A percentile compares a stretch with the other conserved stretches of the same genome.
Conservation (phyloP, 2,797 vertebrate genomes). For the Botia almorhae region DNA sequence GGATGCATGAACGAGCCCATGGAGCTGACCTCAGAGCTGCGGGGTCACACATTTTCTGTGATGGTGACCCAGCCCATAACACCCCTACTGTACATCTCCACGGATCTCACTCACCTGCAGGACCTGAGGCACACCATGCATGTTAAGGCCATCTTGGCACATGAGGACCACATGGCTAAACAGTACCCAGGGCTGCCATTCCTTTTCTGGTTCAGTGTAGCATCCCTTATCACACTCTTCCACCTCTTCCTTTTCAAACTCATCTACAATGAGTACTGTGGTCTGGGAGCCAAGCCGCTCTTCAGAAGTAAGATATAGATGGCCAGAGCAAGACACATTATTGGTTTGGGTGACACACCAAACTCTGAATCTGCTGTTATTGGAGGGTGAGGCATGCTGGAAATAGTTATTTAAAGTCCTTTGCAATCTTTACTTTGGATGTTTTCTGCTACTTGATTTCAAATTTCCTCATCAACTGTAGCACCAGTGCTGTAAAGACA, state of each 20-base stretch:
- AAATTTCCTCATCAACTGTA: slow-evolving; percentile 39
- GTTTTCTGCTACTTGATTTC: slow-evolving; percentile 4
- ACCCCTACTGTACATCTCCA: slow-evolving; percentile 93
- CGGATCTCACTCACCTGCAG: slow-evolving; percentile 91
- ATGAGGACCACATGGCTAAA: slow-evolving; percentile 98
- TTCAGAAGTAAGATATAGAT: slow-evolving; percentile 97
- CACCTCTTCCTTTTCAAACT: slow-evolving; percentile 99
- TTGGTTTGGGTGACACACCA: slow-evolving; percentile 19
- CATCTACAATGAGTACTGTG: slow-evolving; percentile 98
- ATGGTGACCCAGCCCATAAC: slow-evolving; percentile 98
- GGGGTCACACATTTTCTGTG: slow-evolving; percentile 90
- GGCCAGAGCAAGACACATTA: slow-evolving; percentile 23
- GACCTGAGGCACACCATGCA: slow-evolving; percentile 94
- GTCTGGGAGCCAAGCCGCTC: slow-evolving; percentile 93
- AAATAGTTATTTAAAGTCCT: too few relatives aligned
- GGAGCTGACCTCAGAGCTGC: slow-evolving; percentile 89
- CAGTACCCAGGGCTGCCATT: slow-evolving; percentile 94
- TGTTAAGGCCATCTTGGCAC: slow-evolving; percentile 94
- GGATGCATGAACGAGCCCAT: slow-evolving; percentile 95
- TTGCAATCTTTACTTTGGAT: slow-evolving; percentile 7
- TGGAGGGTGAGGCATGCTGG: not conserved
- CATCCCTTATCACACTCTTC: slow-evolving; percentile 95
- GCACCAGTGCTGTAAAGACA: slow-evolving; percentile 51
- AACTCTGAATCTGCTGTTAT: slow-evolving; percentile 36
- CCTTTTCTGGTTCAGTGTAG: slow-evolving; percentile 98